phyloP scores from a whole-genome alignment of 2,113 vertebrate species.

The Cyanoderma ruficeps region DNA sequence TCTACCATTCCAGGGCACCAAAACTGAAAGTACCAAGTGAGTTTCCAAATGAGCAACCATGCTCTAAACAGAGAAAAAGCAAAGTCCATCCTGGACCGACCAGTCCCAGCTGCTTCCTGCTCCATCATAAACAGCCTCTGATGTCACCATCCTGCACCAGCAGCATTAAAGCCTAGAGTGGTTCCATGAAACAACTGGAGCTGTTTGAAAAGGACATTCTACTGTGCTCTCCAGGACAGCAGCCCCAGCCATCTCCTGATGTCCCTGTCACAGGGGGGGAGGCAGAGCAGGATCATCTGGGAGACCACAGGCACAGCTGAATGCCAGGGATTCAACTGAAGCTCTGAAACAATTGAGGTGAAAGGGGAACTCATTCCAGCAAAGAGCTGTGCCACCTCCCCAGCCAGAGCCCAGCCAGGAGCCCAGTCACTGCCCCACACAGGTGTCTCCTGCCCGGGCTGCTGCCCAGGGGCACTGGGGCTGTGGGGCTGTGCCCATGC shows the following conservation, averaged over 20 bases:
- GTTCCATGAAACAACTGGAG: not conserved
- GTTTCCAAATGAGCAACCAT: not conserved
- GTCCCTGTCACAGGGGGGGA: not conserved
- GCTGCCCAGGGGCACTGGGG: not conserved
- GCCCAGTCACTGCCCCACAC: accelerated
- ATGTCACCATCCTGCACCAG: not conserved
- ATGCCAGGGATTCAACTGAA: not conserved
- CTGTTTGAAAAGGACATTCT: accelerated
- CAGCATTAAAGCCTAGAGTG: not conserved
- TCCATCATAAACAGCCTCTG: not conserved
- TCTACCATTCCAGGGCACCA: not conserved
- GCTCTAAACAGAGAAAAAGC: not conserved
- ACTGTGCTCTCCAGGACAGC: not conserved
- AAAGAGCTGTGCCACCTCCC: not conserved
- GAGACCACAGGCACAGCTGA: not conserved
- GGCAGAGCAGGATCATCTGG: not conserved
- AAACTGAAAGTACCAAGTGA: not conserved
- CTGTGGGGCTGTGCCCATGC: not conserved
- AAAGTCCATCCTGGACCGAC: conserved; percentile 10
- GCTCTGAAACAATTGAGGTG: not conserved
- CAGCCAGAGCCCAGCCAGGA: not conserved
- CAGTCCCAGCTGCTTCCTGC: not conserved
- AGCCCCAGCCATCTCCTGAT: not conserved
- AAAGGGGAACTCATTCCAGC: not conserved
- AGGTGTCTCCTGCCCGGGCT: not conserved